Evolutionary conservation across 2,888 invertebrate genomes (phyloP), one percentile per base, ranked within the genome.

Genomic region (Timema cristinae): DNA sequence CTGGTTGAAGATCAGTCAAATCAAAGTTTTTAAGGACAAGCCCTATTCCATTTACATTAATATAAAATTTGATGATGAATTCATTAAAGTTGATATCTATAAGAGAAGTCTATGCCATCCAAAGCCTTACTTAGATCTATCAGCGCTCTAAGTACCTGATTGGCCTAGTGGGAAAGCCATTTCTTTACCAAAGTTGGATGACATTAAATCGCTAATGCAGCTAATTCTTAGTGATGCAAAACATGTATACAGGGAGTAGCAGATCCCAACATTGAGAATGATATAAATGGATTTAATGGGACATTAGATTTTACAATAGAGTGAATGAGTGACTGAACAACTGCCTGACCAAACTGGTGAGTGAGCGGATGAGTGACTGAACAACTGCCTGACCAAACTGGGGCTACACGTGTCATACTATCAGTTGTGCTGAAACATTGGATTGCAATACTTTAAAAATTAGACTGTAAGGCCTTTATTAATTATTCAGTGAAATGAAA

Each of bases 251-350:
- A 59, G 59, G 32, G n/a, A n/a, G 59, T 59, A 16, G 59, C 59
- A 59, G 59, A 59, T 59, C 59, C 59, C 9, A 59, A n/a, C 59
- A n/a, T 59, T n/a, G 59, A 59, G 15, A 32, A 59, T 9, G 13
- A 59, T 59, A n/a, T n/a, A 16, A 32, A 59, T 59, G 59, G 13
- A 32, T 59, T n/a, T n/a, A 32, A 59, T 59, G 59, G 59, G 15
- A 32, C 15, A 15, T 59, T 59, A 32, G 59, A n/a, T 9, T 59
- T 59, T 11, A 11, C 59, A 16, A 32, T 59, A n/a, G 7, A 32
- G 32, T 4, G 32, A 32, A 4, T 4, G 32, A 32, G 32, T 4
- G 32, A 32, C 32, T 32, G 32, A 32, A 32, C 32, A 4, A 32
- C 32, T 32, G 32, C 32, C 4, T 32, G 32, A 32, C 32, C 32